These are phyloP conservation scores for Scaptomyza tumidula DNA, from an alignment of 2,888 invertebrate genomes.

Conservation along the genomic window DNA sequence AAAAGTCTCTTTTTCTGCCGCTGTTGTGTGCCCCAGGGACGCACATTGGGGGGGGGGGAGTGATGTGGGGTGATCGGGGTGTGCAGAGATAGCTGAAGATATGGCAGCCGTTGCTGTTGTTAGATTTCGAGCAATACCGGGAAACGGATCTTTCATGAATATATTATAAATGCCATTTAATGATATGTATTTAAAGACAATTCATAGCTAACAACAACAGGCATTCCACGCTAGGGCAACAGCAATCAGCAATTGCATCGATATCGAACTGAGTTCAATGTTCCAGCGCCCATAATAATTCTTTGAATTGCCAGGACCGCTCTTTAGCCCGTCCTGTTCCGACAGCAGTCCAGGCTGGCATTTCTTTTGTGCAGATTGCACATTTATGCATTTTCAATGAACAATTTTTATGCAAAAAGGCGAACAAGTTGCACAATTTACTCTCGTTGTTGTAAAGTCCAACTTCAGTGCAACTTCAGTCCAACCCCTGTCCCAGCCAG, in stretches of 20 bases:
- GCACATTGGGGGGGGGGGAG: constrained; percentile 9
- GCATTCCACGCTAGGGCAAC: constrained; percentile 31
- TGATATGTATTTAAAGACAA: constrained; percentile 78
- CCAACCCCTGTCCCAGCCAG: constrained; percentile 5
- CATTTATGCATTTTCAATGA: constrained; percentile 81
- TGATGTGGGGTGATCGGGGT: constrained; percentile 4
- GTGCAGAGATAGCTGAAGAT: constrained; percentile 47
- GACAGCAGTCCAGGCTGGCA: constrained; percentile 32
- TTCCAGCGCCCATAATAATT: constrained; percentile 74
- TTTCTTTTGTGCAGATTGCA: constrained; percentile 76
- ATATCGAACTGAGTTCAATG: constrained; percentile 75
- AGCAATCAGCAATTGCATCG: constrained; percentile 77
- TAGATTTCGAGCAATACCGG: constrained; percentile 75
- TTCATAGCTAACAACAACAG: constrained; percentile 51
- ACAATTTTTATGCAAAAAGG: constrained; percentile 80
- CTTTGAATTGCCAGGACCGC: constrained; percentile 54
- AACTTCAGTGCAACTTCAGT: constrained; percentile 38
- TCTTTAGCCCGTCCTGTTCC: constrained; percentile 2
- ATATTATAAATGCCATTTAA: constrained; percentile 77
- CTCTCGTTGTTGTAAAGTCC: constrained; percentile 71
- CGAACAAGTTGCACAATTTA: constrained; percentile 80
- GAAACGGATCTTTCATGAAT: constrained; percentile 75
- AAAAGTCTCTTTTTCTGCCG: constrained; percentile 52
- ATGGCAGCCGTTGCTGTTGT: constrained; percentile 31
- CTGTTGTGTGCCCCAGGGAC: constrained; percentile 15